A percentile compares a stretch with the other conserved stretches of the same genome.
Evolutionary conservation across 2,113 vertebrate genomes (phyloP).

Genomic region (Chionis minor): DNA sequence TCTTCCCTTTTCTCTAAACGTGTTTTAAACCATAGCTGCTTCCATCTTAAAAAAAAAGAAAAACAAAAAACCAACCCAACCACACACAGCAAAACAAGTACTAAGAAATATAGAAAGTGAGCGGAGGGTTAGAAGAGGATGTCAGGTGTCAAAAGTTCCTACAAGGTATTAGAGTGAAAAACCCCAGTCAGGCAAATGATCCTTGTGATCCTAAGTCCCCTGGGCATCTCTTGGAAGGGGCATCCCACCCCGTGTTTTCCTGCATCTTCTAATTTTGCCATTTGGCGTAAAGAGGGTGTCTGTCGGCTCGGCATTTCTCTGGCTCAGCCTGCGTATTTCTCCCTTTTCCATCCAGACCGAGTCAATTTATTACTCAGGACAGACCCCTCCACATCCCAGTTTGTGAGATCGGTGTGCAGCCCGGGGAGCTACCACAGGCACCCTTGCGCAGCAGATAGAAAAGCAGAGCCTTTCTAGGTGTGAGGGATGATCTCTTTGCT

Average conservation of each 20-base stretch:
- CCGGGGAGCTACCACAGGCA: fast-evolving
- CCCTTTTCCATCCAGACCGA: not conserved
- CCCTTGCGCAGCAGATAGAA: not conserved
- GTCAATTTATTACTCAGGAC: not conserved
- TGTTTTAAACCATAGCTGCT: not conserved
- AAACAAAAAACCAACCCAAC: not conserved
- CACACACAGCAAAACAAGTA: not conserved
- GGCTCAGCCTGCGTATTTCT: not conserved
- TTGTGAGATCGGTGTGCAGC: not conserved
- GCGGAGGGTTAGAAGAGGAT: not conserved
- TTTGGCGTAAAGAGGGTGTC: not conserved
- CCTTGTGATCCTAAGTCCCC: not conserved
- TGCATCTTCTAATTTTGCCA: not conserved
- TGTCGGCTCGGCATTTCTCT: not conserved
- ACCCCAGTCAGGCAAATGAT: not conserved
- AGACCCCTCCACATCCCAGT: not conserved
- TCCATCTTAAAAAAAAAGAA: not conserved
- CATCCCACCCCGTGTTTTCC: not conserved
- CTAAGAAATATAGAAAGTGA: not conserved
- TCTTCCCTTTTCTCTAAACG: not conserved
- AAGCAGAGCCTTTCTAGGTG: not conserved
- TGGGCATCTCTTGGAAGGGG: not conserved
- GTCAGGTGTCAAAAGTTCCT: not conserved
- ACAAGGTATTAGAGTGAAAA: not conserved
- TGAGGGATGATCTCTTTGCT: not conserved